phyloP scores from a whole-genome alignment of 2,888 invertebrate species.

The Atherix ibis region DNA sequence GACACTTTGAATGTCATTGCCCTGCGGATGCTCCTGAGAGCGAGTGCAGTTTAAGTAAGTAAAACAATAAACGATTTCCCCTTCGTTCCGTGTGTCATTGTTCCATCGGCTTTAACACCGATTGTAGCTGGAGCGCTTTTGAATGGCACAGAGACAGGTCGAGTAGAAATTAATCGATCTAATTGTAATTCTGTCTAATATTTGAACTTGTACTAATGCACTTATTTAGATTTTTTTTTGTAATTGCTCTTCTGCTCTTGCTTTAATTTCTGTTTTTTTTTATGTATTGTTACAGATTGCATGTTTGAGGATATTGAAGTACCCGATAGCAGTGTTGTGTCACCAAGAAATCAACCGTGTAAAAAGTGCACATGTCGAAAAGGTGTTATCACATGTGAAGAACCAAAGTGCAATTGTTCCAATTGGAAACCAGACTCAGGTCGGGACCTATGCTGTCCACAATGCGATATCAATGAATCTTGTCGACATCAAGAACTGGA shows the following conservation, averaged over 20 bases:
- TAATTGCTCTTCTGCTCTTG: too few relatives aligned
- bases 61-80: too few relatives aligned
- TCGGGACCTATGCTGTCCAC: slow-evolving; percentile 57
- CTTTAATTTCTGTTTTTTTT: background rate
- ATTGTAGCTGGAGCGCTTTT: background rate
- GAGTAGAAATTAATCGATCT: too few relatives aligned
- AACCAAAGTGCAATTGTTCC: slow-evolving; percentile 52
- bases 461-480: slow-evolving; percentile 56
- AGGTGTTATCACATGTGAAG: slow-evolving; percentile 52
- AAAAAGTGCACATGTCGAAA: slow-evolving; percentile 35
- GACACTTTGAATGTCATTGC: slow-evolving; percentile 65
- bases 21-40: slow-evolving; percentile 29
- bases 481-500: slow-evolving; percentile 68
- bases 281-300: slow-evolving; percentile 39
- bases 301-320: slow-evolving; percentile 51
- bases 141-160: too few relatives aligned
- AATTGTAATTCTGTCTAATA: slow-evolving; percentile 1
- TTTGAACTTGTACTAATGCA: too few relatives aligned
- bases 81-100: too few relatives aligned
- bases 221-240: too few relatives aligned
- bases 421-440: slow-evolving; percentile 18
- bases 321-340: slow-evolving; percentile 39
- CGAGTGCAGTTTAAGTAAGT: slow-evolving; percentile 49
- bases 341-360: slow-evolving; percentile 36
- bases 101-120: too few relatives aligned